Evolutionary conservation across 2,113 vertebrate species (phyloP).

Genomic region (Stictonetta naevosa): DNA sequence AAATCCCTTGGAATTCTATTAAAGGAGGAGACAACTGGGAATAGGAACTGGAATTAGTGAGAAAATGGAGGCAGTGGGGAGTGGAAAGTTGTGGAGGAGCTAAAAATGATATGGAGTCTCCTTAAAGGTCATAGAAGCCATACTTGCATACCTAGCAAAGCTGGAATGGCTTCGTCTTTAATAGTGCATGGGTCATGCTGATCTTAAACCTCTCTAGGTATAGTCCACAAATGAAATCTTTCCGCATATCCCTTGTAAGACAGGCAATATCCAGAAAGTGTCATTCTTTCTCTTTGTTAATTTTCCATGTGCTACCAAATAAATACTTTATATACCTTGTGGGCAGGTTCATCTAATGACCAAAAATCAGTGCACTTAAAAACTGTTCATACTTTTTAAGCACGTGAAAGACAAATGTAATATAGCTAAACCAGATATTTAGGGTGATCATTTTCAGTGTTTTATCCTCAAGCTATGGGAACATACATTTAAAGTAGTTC

Average conservation of each 20-base stretch:
- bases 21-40: neutral
- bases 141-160: conserved; percentile 19
- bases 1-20: neutral
- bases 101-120: neutral
- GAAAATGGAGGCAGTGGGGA: neutral
- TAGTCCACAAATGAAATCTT: neutral
- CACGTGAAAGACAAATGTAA: neutral
- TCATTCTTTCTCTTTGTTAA: neutral
- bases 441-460: neutral
- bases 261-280: neutral
- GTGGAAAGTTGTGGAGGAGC: conserved; percentile 17
- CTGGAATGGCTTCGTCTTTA: neutral
- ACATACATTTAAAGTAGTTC: neutral
- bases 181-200: neutral
- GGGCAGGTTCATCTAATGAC: neutral
- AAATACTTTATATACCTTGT: neutral
- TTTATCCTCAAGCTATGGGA: neutral
- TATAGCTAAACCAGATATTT: neutral
- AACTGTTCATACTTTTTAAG: neutral
- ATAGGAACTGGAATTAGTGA: neutral
- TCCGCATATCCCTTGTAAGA: neutral
- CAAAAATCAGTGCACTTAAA: neutral
- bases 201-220: neutral
- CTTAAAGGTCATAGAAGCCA: conserved; percentile 42
- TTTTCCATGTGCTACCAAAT: neutral